Conservation (phyloP, 2,888 invertebrate genomes). For the Sphinx pinastri region DNA sequence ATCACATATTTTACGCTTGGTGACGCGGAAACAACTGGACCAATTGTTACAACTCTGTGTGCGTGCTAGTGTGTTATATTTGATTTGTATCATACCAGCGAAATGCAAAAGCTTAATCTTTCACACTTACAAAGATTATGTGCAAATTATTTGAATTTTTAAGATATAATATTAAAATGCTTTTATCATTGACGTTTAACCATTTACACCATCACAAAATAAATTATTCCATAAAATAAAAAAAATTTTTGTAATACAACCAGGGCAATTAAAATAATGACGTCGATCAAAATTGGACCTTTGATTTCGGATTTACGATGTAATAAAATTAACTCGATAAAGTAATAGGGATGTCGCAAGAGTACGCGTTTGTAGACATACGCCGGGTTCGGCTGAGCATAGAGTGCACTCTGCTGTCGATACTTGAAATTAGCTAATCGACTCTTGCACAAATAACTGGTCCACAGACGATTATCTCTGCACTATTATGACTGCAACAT, state of each 20-base stretch:
- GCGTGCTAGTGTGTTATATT: not conserved
- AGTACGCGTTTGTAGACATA: conserved; percentile 17
- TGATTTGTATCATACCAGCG: not conserved
- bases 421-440: conserved; percentile 58
- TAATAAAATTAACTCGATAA: conserved; percentile 9
- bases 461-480: conserved; percentile 39
- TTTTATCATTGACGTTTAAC: not conserved
- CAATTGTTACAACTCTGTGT: conserved; percentile 1
- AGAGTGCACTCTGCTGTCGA: conserved; percentile 36
- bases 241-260: not conserved
- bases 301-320: conserved; percentile 1
- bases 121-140: no score
- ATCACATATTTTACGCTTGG: conserved; percentile 17
- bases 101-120: conserved; percentile 3
- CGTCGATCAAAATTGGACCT: not conserved
- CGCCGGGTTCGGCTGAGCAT: conserved; percentile 30
- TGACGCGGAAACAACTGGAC: conserved; percentile 16
- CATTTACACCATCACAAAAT: not conserved
- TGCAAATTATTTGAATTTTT: no score
- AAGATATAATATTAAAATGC: not conserved
- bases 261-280: not conserved
- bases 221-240: no score
- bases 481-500: conserved; percentile 41
- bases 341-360: conserved; percentile 27
- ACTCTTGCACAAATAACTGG: conserved; percentile 53